These are phyloP conservation scores for Beroe forskalii DNA, from an alignment of 37 sponge, comb jelly and placozoan species.

Conservation along the genomic window DNA sequence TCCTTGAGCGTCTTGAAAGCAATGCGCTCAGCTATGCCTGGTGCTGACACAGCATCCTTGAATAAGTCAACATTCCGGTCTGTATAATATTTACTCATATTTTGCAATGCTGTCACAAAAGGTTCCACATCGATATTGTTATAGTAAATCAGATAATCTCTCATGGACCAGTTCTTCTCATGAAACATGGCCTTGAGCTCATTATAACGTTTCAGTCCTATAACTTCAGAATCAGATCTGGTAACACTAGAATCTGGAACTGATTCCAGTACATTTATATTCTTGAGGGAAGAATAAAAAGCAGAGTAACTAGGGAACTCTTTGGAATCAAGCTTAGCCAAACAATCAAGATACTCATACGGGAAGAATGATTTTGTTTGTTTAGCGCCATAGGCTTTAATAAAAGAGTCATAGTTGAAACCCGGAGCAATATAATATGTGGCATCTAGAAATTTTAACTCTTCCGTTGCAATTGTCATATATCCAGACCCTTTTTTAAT, in stretches of 20 bases:
- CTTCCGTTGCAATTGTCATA: background rate
- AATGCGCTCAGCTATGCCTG: background rate
- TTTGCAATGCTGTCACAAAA: background rate
- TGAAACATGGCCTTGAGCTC: background rate
- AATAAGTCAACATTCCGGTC: background rate
- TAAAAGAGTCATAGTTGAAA: background rate
- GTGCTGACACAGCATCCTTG: background rate
- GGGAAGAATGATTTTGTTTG: background rate
- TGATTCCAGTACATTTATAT: background rate
- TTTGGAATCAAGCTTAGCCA: background rate
- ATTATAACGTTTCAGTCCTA: background rate
- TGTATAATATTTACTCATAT: background rate
- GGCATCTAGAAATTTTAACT: background rate
- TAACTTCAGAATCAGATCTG: background rate
- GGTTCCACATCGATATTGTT: background rate
- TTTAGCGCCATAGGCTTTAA: background rate
- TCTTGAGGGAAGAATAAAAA: background rate
- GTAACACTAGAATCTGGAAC: background rate
- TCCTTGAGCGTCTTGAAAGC: background rate
- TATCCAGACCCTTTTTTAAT: conserved; percentile 4
- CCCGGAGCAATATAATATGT: background rate
- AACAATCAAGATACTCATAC: background rate
- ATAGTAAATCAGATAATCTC: background rate
- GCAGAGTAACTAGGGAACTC: background rate
- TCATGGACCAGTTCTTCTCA: background rate